These are phyloP conservation scores for Nemotelus nigrinus DNA, from an alignment of 2,888 invertebrate species.

Conservation along the genomic window DNA sequence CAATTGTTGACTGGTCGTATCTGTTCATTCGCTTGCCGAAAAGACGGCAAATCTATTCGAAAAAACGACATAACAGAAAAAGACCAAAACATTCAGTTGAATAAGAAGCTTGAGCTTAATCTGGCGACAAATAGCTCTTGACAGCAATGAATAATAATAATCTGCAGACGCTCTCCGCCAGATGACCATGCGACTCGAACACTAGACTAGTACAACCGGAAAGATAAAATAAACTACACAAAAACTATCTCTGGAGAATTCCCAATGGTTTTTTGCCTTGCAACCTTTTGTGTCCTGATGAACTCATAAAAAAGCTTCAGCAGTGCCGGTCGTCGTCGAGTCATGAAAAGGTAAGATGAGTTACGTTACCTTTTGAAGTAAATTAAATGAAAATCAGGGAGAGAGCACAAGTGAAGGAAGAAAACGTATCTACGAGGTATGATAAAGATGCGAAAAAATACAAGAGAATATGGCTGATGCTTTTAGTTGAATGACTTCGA, in stretches of 20 bases:
- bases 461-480: neutral
- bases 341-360: neutral
- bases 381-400: no score
- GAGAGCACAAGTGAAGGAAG: neutral
- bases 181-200: neutral
- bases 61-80: neutral
- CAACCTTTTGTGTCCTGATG: neutral
- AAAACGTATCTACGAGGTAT: neutral
- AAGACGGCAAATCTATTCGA: neutral
- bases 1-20: neutral
- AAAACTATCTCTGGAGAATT: neutral
- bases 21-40: neutral
- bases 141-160: slow-evolving; percentile 7
- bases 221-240: neutral
- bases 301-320: no score
- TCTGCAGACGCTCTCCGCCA: neutral
- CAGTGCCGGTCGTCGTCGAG: neutral
- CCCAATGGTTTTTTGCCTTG: neutral
- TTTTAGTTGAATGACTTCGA: neutral
- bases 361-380: neutral
- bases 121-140: slow-evolving; percentile 22
- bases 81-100: neutral
- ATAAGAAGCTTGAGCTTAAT: slow-evolving; percentile 4
- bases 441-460: neutral
- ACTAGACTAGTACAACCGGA: neutral